Evolutionary conservation across 2,888 invertebrate genomes (phyloP), one percentile per base, ranked within the genome.

Genomic region (Malthinus seriepunctatus): DNA sequence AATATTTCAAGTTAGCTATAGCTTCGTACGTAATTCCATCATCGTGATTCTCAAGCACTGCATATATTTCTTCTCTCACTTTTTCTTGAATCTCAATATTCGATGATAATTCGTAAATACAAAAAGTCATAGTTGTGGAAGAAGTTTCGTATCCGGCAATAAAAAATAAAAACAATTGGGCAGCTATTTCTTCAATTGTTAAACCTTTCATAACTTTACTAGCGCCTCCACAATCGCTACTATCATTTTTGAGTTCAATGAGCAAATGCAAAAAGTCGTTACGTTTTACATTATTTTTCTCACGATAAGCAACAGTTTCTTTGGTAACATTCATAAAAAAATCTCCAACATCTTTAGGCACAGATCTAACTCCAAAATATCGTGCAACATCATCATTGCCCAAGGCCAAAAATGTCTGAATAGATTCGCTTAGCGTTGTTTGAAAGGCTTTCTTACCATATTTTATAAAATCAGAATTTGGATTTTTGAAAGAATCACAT

Each of bases 91-190:
- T 63, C 1, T 78, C 71, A 0, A 67, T 71, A 65, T 82, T 71
- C 4, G 51, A 38, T 0, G 82, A 80, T 11, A 83, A 62, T 23
- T 78, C 72, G 62, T 76, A 80, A 1, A 76, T 67, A 1, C 75
- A 56, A 51, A 76, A 80, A 38, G 72, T 73, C 35, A 81, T 64
- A 0, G 77, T 75, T 0, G 74, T 70, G 0, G 80, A 78, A 10
- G 79, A 79, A 0, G 82, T 82, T 65, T 81, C 81, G 63, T 77
- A 81, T 1, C 81, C 82, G 35, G 81, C 82, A 1, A 74, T 47
- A 56, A 79, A 80, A 60, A 80, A 80, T 0, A 80, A 73, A 1
- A 80, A 63, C 2, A 75, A 67, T 37, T 80, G 78, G 0, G 79
- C 73, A 0, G 71, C 53, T 39, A 81, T 63, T 0, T 74, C 68